Percentiles rank a stretch among this genome's conserved stretches.
Conservation (phyloP, 2,888 invertebrate genomes). For the Drosophila pegasa region DNA sequence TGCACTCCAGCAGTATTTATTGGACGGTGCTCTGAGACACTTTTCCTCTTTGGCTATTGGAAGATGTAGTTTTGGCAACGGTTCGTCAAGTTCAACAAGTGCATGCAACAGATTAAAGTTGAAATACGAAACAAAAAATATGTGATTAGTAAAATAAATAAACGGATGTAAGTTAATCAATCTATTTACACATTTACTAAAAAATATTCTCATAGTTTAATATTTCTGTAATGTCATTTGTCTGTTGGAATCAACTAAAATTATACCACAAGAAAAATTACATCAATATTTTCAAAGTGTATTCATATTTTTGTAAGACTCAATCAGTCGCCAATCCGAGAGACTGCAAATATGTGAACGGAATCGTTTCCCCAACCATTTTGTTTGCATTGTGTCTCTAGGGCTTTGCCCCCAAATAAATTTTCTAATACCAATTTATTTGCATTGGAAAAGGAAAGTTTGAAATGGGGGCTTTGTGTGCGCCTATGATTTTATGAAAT, state of each 20-base stretch:
- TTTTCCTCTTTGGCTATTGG: slow-evolving; percentile 15
- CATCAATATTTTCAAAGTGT: slow-evolving; percentile 11
- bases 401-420: slow-evolving; percentile 36
- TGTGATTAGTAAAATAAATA: slow-evolving; percentile 48
- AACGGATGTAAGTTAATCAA: slow-evolving; percentile 52
- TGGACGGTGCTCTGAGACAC: slow-evolving; percentile 12
- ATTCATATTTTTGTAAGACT: background rate
- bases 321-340: slow-evolving; percentile 1
- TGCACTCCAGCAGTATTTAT: slow-evolving; percentile 47
- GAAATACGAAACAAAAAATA: slow-evolving; percentile 50
- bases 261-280: background rate
- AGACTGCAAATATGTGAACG: slow-evolving; percentile 1
- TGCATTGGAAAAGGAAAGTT: slow-evolving; percentile 37
- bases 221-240: background rate
- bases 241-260: background rate
- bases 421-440: slow-evolving; percentile 24
- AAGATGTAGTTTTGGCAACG: slow-evolving; percentile 48
- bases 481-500: background rate
- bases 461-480: slow-evolving; percentile 2
- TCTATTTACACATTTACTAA: background rate
- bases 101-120: slow-evolving; percentile 14
- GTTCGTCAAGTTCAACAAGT: slow-evolving; percentile 31
- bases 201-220: background rate
- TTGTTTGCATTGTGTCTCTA: slow-evolving; percentile 50
- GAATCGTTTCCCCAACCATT: slow-evolving; percentile 16